These are phyloP conservation scores for Porites cylindrica DNA, from an alignment of 92 coral and sea anemone species.

Conservation along the genomic window DNA sequence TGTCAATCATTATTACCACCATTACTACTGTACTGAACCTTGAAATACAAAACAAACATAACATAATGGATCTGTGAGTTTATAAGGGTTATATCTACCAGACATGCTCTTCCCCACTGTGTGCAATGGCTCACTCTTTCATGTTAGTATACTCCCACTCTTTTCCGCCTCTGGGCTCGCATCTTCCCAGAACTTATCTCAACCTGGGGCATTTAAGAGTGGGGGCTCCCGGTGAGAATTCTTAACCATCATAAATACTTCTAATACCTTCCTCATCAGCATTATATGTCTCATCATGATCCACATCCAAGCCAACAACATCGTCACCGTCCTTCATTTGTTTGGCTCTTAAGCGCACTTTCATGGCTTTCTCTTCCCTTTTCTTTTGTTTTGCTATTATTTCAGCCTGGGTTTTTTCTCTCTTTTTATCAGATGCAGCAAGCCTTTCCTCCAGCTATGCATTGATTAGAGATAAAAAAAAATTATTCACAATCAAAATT, in stretches of 20 bases:
- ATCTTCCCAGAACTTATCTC: too few species aligned
- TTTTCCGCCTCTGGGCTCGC: too few species aligned
- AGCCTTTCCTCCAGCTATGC: conserved; percentile 75
- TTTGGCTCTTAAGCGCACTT: conserved; percentile 80
- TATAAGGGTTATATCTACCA: not conserved
- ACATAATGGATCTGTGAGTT: too few species aligned
- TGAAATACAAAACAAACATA: too few species aligned
- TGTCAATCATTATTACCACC: too few species aligned
- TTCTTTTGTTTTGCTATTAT: conserved; percentile 76
- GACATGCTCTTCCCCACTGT: too few species aligned
- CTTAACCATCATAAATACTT: not conserved
- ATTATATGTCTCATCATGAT: conserved; percentile 90
- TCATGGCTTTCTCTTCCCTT: conserved; percentile 85
- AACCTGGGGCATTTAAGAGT: too few species aligned
- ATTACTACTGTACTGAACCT: too few species aligned
- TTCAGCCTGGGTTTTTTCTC: conserved; percentile 77
- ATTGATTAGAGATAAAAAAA: not conserved
- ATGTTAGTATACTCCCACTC: too few species aligned
- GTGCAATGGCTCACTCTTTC: too few species aligned
- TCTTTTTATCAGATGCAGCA: conserved; percentile 74
- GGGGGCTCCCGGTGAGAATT: too few species aligned
- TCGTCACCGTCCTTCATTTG: conserved; percentile 76
- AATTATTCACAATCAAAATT: too few species aligned
- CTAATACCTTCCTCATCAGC: conserved; percentile 81
- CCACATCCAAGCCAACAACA: conserved; percentile 65